These are phyloP conservation scores for Hemibagrus guttatus DNA, from an alignment of 2,797 vertebrate species.

Conservation along the genomic window DNA sequence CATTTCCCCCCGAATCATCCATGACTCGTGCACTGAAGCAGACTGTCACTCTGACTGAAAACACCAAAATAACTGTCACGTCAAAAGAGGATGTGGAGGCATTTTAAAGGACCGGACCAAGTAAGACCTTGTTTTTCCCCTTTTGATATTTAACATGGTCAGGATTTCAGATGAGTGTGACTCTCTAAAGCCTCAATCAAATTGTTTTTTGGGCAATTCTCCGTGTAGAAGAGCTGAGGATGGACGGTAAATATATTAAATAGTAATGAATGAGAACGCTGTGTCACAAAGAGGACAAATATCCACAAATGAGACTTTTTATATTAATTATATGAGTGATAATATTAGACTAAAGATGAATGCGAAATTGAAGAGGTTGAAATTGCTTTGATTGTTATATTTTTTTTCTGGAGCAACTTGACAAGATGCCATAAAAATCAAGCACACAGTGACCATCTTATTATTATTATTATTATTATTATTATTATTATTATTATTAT, in stretches of 20 bases:
- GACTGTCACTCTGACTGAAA: slow-evolving; percentile 68
- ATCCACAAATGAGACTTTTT: slow-evolving; percentile 16
- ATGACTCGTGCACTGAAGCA: slow-evolving; percentile 74
- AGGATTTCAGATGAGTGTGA: slow-evolving; percentile 64
- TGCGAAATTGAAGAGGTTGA: slow-evolving; percentile 18
- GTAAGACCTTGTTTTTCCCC: slow-evolving; percentile 88
- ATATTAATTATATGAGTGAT: slow-evolving; percentile 15
- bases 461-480: slow-evolving; percentile 18
- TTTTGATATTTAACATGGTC: slow-evolving; percentile 68
- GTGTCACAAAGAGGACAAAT: not conserved
- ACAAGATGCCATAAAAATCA: not conserved
- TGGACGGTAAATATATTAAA: slow-evolving; percentile 16
- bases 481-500: slow-evolving; percentile 31
- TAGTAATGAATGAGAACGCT: not conserved
- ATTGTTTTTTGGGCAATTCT: slow-evolving; percentile 52
- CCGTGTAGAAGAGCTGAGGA: slow-evolving; percentile 38
- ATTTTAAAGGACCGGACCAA: slow-evolving; percentile 81
- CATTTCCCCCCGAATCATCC: slow-evolving; percentile 69
- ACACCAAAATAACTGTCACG: slow-evolving; percentile 63
- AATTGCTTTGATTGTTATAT: not conserved
- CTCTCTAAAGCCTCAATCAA: slow-evolving; percentile 53
- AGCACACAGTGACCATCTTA: not conserved
- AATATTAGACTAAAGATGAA: slow-evolving; percentile 7
- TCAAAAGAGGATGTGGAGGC: slow-evolving; percentile 74
- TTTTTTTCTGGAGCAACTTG: not conserved